These are phyloP conservation scores for Steatocranus sp. DNA, from an alignment of 2,797 vertebrate species.

Conservation along the genomic window DNA sequence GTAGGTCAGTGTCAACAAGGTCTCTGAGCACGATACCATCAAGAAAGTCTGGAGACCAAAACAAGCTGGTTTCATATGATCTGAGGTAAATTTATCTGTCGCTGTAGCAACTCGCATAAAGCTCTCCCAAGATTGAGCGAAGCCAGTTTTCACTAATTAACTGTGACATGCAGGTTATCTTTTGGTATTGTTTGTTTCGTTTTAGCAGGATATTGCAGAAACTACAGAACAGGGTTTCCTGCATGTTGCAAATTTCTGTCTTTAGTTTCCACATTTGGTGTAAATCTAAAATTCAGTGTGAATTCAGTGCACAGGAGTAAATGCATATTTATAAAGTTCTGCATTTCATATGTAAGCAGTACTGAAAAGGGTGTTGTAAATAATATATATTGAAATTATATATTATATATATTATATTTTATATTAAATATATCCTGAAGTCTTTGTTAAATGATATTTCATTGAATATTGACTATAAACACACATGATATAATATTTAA, in stretches of 20 bases:
- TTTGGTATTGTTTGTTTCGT: neutral
- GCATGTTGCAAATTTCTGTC: neutral
- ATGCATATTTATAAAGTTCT: neutral
- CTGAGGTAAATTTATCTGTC: neutral
- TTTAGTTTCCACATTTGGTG: neutral
- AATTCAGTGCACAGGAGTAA: neutral
- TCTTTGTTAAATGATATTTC: too few species aligned
- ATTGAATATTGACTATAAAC: too few species aligned
- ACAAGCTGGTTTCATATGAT: constrained; percentile 10
- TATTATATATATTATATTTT: too few species aligned
- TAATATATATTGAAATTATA: too few species aligned
- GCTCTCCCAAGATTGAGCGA: neutral
- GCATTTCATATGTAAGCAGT: neutral
- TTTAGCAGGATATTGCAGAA: neutral
- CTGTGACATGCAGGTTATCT: neutral
- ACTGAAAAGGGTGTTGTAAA: neutral
- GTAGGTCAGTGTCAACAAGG: constrained; percentile 47
- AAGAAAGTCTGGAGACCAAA: neutral
- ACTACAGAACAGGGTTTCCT: neutral
- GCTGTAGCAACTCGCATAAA: neutral
- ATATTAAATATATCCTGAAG: too few species aligned
- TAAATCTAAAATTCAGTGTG: neutral
- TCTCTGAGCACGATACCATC: constrained; percentile 8
- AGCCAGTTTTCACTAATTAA: neutral
- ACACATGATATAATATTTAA: too few species aligned